Base-by-base conservation (phyloP, 2,888 invertebrate genomes). In the Cetonia aurata region DNA sequence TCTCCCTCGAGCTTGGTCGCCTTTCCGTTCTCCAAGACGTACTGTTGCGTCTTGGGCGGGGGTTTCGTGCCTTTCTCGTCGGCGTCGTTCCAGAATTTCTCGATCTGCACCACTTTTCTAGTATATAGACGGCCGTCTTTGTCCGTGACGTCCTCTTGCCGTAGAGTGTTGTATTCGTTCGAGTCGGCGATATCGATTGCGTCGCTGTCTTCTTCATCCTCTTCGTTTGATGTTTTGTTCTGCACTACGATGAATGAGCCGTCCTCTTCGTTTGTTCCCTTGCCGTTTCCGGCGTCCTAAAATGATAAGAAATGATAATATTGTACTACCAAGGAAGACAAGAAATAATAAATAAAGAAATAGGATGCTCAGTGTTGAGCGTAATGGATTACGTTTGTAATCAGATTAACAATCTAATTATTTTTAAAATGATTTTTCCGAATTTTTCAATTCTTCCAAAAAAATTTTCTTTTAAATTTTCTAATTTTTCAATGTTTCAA, bases 91-190 rank as follows among this genome's bases (percentile, higher is more conserved):
- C 89, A 88, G 76, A 89, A 87, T 77, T 88, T 87, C 66, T 89
- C 89, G 50, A 89, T 87, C 82, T 89, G 87, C 2, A 89, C 87
- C 44, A 87, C 87, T 74, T 88, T 88, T 70, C 87, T 84, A 0
- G 86, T 86, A 71, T 87, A 87, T 0, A 84, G 74, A 57, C 86
- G 81, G 0, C 87, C 87, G 69, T 86, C 85, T 74, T 85, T 86
- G 69, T 88, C 89, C 0, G 85, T 80, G 69, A 84, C 85, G 67
- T 87, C 86, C 75, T 87, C 86, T 52, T 86, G 85, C 60, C 84
- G 81, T n/a, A 87, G 72, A 1, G 86, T 85, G 44, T 86, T 84
- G 78, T 73, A 70, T 53, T 75, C 67, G 66, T 72, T 37, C 72
- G 12, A 42, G 67, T 79, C 41, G 72, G 67, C 44, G 0, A 48